phyloP scores from a whole-genome alignment of 2,113 vertebrate genomes.

The Rhinogobius similis region DNA sequence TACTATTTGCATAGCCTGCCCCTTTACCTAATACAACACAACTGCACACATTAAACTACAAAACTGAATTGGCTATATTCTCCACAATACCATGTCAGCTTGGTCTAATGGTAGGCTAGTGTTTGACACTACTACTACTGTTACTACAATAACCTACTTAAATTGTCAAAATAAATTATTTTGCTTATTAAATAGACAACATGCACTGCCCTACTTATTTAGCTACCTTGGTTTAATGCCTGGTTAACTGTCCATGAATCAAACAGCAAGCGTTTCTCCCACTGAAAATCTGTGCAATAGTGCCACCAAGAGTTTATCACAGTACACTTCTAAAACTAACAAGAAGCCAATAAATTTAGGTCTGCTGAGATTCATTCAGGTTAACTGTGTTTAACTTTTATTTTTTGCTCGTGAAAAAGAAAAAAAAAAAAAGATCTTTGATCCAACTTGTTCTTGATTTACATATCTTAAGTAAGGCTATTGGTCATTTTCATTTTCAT shows the following conservation, averaged over 20 bases:
- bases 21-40: not conserved
- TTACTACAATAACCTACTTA: not conserved
- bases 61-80: not conserved
- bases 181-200: not conserved
- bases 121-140: not conserved
- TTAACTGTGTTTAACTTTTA: no score
- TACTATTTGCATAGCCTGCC: not conserved
- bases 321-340: not conserved
- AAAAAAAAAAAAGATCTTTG: no score
- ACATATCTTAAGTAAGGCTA: not conserved
- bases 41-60: not conserved
- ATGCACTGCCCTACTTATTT: slow-evolving; percentile 31
- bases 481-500: not conserved
- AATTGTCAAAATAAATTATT: not conserved
- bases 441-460: not conserved
- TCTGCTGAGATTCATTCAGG: no score
- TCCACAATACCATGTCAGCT: not conserved
- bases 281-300: slow-evolving; percentile 21
- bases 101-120: not conserved
- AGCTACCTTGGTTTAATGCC: slow-evolving; percentile 35
- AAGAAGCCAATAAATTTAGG: not conserved
- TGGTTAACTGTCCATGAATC: slow-evolving; percentile 33
- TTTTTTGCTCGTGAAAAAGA: not conserved
- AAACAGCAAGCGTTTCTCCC: slow-evolving; percentile 10
- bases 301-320: slow-evolving; percentile 12